Evolutionary conservation across 2,797 vertebrate species (phyloP).

Genomic region (Astyanax mexicanus): DNA sequence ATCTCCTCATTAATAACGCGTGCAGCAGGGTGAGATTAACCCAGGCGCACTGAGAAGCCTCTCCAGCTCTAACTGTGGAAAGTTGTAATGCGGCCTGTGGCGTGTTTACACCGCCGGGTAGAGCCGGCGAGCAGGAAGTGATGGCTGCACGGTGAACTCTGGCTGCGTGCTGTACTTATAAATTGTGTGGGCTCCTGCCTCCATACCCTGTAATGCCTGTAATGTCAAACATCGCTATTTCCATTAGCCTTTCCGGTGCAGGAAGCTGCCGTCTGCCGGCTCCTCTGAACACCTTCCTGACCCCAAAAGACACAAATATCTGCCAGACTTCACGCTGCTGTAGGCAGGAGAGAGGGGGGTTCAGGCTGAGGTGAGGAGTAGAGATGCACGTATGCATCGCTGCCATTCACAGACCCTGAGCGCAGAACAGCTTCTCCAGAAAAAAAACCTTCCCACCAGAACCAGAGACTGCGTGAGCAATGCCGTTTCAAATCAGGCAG

Average conservation of each 20-base stretch:
- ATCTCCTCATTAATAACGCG: no score
- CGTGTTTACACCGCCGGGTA: not conserved
- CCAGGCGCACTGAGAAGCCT: not conserved
- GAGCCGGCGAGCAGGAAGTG: not conserved
- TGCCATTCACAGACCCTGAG: not conserved
- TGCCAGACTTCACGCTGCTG: not conserved
- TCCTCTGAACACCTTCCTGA: not conserved
- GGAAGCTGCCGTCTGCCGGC: not conserved
- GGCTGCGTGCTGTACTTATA: not conserved
- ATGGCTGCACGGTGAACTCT: not conserved
- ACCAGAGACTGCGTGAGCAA: slow-evolving; percentile 6
- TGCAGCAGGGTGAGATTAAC: not conserved
- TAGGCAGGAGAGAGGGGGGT: not conserved
- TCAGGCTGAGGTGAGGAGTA: slow-evolving; percentile 12
- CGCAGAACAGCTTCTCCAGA: not conserved
- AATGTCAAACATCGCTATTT: slow-evolving; percentile 5
- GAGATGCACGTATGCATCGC: not conserved
- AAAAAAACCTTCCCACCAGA: slow-evolving; percentile 8
- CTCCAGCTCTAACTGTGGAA: not conserved
- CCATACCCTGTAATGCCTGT: not conserved
- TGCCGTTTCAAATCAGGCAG: slow-evolving; percentile 32
- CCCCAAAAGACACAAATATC: not conserved
- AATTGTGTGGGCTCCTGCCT: not conserved
- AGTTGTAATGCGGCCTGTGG: not conserved
- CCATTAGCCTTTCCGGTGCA: not conserved